Conservation (phyloP, 2,113 vertebrate genomes). For the Sclerurus mexicanus region DNA sequence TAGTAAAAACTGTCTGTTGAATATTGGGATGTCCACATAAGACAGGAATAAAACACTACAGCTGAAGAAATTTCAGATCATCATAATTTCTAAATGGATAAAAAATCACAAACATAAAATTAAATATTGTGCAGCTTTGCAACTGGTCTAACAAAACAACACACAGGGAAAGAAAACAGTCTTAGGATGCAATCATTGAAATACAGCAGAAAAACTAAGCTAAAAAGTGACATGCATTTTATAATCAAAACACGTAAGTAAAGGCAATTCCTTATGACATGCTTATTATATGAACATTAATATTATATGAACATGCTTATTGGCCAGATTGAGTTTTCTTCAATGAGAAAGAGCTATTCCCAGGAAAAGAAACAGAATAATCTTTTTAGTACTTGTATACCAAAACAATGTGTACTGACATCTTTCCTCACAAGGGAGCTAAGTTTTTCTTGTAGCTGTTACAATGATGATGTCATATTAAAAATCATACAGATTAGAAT, state of each 20-base stretch:
- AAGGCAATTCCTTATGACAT: background rate
- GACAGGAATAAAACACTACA: background rate
- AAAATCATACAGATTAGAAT: background rate
- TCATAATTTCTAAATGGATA: background rate
- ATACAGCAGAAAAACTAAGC: background rate
- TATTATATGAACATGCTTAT: background rate
- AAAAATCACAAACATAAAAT: background rate
- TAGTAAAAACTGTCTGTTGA: background rate
- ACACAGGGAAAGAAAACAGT: background rate
- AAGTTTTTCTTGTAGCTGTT: background rate
- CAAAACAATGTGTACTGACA: background rate
- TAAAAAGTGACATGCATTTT: background rate
- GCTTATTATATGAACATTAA: background rate
- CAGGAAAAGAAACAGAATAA: background rate
- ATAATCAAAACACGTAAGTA: background rate
- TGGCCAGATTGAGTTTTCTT: background rate
- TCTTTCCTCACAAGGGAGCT: background rate
- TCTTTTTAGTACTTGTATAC: background rate
- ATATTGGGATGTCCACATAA: background rate
- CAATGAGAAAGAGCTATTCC: background rate
- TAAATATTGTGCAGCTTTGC: background rate
- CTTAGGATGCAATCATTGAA: background rate
- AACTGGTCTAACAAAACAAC: background rate
- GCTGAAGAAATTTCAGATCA: background rate
- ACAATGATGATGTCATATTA: background rate